Percentiles rank a stretch among this genome's conserved stretches.
Conservation (phyloP, 2,797 vertebrate species). For the Atherinosoma microstoma region DNA sequence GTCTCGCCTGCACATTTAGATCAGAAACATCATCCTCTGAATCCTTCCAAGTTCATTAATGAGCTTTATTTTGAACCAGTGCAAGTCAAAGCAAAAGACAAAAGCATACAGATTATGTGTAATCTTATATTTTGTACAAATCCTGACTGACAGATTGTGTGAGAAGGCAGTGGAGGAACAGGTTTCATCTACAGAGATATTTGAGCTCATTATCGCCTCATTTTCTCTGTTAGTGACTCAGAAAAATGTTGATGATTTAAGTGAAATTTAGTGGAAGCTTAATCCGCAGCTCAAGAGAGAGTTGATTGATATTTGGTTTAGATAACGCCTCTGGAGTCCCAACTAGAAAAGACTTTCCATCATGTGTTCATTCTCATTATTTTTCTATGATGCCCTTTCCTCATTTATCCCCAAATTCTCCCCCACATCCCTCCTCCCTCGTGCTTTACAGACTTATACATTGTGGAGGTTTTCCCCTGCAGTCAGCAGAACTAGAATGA, state of each 20-base stretch:
- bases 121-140: conserved; percentile 3
- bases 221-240: neutral
- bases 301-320: neutral
- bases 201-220: neutral
- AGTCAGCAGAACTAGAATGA: conserved; percentile 70
- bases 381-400: conserved; percentile 12
- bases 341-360: conserved; percentile 43
- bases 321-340: neutral
- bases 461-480: conserved; percentile 67
- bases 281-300: neutral
- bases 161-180: conserved; percentile 4
- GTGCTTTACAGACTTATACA: conserved; percentile 60
- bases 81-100: conserved; percentile 27
- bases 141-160: conserved; percentile 24
- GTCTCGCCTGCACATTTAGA: conserved; percentile 15
- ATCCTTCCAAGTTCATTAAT: conserved; percentile 3
- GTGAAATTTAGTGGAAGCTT: conserved; percentile 11
- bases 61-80: neutral
- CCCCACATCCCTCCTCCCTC: neutral
- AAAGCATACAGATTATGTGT: conserved; percentile 9
- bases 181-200: conserved; percentile 7
- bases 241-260: neutral
- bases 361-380: conserved; percentile 8
- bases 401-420: conserved; percentile 27
- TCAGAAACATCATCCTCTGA: conserved; percentile 4